Conservation (phyloP, 2,113 vertebrate species). For the Erythrocercus mccallii region DNA sequence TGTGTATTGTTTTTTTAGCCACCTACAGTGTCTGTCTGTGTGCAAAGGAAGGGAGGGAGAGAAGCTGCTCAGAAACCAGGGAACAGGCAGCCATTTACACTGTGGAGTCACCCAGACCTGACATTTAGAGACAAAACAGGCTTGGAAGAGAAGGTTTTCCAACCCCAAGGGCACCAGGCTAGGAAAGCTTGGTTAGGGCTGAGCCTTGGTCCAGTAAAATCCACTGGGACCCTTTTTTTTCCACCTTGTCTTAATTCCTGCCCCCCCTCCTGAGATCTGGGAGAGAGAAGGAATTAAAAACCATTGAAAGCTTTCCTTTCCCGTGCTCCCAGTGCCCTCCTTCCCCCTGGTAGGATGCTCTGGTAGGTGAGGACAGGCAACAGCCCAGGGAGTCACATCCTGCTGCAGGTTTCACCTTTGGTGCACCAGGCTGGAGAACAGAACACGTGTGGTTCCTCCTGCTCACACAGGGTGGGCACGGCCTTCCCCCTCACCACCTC, state of each 20-base stretch:
- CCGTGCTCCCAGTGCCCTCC: not conserved
- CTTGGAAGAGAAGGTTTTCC: not conserved
- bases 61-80: not conserved
- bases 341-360: rapidly evolving
- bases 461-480: not conserved
- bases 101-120: not conserved
- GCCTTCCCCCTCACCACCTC: not conserved
- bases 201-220: not conserved
- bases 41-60: not conserved
- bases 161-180: not conserved
- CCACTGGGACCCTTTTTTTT: not conserved
- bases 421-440: not conserved
- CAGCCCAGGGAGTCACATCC: not conserved
- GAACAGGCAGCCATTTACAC: not conserved
- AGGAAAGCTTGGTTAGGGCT: not conserved
- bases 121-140: not conserved
- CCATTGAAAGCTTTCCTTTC: not conserved
- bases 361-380: not conserved
- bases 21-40: not conserved
- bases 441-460: rapidly evolving
- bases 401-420: not conserved
- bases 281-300: not conserved
- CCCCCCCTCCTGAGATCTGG: not conserved
- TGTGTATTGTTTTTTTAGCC: not conserved
- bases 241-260: not conserved